Conservation (phyloP, 37 sponge, comb jelly and placozoan species). For the Corticium candelabrum region DNA sequence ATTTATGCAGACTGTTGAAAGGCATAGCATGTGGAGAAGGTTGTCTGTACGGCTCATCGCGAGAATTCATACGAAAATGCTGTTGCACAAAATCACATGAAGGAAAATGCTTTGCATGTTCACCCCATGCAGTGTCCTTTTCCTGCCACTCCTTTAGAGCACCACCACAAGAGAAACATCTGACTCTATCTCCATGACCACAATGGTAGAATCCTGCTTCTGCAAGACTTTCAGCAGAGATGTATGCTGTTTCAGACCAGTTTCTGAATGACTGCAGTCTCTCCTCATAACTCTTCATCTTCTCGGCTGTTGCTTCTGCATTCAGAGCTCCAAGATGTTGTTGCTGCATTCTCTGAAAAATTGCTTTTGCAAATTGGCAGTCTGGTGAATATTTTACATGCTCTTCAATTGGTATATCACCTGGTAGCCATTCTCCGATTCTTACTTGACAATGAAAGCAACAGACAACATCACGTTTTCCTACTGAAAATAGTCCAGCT, state of each 20-base stretch:
- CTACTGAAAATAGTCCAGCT: constrained; percentile 25
- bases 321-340: neutral
- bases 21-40: too few species aligned
- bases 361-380: constrained; percentile 12
- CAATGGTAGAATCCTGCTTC: constrained; percentile 28
- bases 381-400: constrained; percentile 14
- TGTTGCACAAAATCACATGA: neutral
- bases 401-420: constrained; percentile 33
- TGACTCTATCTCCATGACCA: constrained; percentile 10
- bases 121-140: neutral
- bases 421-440: constrained; percentile 16
- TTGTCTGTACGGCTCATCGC: too few species aligned
- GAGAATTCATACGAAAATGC: neutral
- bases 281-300: neutral
- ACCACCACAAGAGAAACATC: neutral
- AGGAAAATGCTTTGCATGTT: neutral
- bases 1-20: too few species aligned
- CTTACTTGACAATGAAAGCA: constrained; percentile 24
- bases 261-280: neutral
- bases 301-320: neutral
- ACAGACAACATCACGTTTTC: constrained; percentile 21
- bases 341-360: neutral
- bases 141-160: neutral
- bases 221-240: constrained; percentile 1
- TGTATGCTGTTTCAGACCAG: neutral